phyloP scores from a whole-genome alignment of 1,140 invertebrate genomes.

The Aleiodes sp. region DNA sequence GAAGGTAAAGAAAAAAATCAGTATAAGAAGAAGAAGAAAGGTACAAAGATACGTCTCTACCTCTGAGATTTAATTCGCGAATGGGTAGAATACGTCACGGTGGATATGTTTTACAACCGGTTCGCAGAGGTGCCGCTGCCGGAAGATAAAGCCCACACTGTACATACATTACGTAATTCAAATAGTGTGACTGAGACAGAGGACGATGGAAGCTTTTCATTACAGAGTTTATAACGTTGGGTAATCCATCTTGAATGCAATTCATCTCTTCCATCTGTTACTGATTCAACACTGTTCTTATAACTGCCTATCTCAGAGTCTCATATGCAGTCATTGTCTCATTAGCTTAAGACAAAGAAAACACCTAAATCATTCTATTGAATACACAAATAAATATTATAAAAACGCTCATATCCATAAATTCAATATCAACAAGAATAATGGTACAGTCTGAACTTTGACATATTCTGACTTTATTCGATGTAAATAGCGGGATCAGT shows the following conservation, averaged over 20 bases:
- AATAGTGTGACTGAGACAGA: not conserved
- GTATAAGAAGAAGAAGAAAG: not conserved
- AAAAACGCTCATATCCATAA: too few species aligned
- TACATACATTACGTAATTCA: constrained; percentile 19
- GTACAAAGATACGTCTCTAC: not conserved
- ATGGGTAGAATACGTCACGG: constrained; percentile 4
- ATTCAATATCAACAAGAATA: too few species aligned
- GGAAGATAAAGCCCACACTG: constrained; percentile 23
- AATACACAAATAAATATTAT: too few species aligned
- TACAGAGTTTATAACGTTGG: not conserved
- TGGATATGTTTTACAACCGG: constrained; percentile 26
- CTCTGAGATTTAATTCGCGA: constrained; percentile 24
- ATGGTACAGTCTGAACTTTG: too few species aligned
- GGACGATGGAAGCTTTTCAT: not conserved
- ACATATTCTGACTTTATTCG: too few species aligned
- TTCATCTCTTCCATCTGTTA: not conserved
- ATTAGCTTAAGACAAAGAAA: too few species aligned
- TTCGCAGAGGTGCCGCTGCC: constrained; percentile 17
- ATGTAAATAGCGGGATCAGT: not conserved
- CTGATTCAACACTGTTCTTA: not conserved
- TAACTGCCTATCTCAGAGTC: not conserved
- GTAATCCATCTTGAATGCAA: too few species aligned
- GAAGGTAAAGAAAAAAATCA: not conserved
- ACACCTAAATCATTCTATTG: too few species aligned
- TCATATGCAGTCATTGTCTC: not conserved